Evolutionary conservation across 2,797 vertebrate genomes (phyloP), one percentile per base, ranked within the genome.

Genomic region (Cuniculus paca): DNA sequence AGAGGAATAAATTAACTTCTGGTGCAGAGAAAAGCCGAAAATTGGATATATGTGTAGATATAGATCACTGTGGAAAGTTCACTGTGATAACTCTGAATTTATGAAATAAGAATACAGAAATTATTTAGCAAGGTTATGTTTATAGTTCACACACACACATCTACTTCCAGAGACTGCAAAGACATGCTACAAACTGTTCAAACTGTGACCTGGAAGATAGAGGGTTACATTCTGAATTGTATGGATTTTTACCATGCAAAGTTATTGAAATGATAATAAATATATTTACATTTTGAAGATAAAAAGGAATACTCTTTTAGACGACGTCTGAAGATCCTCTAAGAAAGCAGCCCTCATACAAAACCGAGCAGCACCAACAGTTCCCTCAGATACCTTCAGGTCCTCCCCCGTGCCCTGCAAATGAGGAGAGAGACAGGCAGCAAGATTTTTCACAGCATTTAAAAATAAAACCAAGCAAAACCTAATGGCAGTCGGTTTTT

Each of bases 201-300:
- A n/a, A 74, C 72, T 63, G 34, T 81, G 68, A 92, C 45, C 65
- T 17, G 70, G 39, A 28, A 79, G 72, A 83, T 12, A 74, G 56
- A 19, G 34, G n/a, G 39, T 22, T 36, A 78, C 4, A 81, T 52
- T 31, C 36, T 52, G n/a, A 75, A 54, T 58, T 81, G 63, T 36
- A 45, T 65, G 36, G 34, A 54, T 75, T 95, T 96, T 89, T 88
- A 88, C 34, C 93, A 26, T 42, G 42, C 83, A 22, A 6, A 96
- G 68, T 63, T 80, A 92, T 88, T 92, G 78, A 87, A 85, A n/a
- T 60, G 65, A 89, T 58, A 78, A 68, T 78, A 93, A 84, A 74
- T 79, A 92, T 92, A 92, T 63, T 97, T 97, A 96, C 94, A 97
- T 96, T 95, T 93, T 91, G 89, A 89, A 79, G 45, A 87, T 34